Conservation (phyloP, 1,140 invertebrate species). For the Cydia splendana region DNA sequence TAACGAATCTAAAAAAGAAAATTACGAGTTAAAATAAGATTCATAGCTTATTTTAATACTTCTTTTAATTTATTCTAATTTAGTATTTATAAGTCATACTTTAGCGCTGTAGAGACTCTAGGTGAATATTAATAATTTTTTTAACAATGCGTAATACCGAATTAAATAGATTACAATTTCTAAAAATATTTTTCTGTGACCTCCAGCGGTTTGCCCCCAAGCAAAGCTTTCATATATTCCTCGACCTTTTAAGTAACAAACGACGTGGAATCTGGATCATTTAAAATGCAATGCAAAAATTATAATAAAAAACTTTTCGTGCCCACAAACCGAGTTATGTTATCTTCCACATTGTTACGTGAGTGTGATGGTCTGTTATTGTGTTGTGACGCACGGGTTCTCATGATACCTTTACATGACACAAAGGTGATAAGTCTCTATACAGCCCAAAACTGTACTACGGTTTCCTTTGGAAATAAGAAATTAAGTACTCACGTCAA, state of each 20-base stretch:
- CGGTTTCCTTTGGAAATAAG: background rate
- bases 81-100: too few species aligned
- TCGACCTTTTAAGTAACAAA: background rate
- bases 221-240: background rate
- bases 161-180: constrained; percentile 9
- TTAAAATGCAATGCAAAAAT: background rate
- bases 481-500: constrained; percentile 15
- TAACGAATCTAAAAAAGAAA: too few species aligned
- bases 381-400: background rate
- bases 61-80: too few species aligned
- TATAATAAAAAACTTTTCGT: background rate
- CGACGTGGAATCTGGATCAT: background rate
- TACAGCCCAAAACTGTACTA: background rate
- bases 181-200: background rate
- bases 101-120: too few species aligned
- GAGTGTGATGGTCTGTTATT: constrained; percentile 1
- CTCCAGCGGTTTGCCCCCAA: background rate
- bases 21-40: too few species aligned
- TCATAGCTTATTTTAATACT: too few species aligned
- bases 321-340: background rate
- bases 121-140: background rate
- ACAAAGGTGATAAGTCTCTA: background rate
- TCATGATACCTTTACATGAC: background rate
- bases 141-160: background rate
- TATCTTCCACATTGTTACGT: background rate